These are phyloP conservation scores for Trialeurodes vaporariorum DNA, from an alignment of 1,140 invertebrate genomes.

Conservation along the genomic window DNA sequence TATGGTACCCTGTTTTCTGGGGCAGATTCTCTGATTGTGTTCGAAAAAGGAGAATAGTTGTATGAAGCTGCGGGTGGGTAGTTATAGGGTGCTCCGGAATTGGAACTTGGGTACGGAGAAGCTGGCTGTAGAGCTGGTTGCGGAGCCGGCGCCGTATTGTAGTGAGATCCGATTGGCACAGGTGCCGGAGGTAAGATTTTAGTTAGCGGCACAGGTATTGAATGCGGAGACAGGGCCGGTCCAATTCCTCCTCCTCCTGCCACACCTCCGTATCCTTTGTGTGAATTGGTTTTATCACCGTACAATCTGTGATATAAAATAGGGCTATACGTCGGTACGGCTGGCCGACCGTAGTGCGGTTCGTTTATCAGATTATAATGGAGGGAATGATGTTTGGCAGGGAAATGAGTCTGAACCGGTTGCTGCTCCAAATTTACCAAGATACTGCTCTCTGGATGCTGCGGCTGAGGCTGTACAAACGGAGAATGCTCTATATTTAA, in stretches of 20 bases:
- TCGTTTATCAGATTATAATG: background rate
- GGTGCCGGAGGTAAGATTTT: background rate
- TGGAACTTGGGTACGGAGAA: no score
- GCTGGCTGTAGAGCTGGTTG: no score
- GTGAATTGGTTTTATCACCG: background rate
- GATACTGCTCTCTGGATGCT: background rate
- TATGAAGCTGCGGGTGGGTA: no score
- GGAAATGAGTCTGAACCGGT: background rate
- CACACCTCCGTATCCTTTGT: background rate
- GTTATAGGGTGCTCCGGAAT: background rate
- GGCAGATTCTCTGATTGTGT: background rate
- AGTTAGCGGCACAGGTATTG: background rate
- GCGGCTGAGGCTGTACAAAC: background rate
- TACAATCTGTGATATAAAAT: background rate
- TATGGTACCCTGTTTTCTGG: background rate
- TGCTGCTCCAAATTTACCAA: background rate
- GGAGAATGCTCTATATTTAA: no score
- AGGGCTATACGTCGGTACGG: background rate
- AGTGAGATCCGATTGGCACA: background rate
- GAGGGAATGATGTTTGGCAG: background rate
- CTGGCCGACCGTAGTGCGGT: background rate
- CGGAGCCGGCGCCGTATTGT: background rate
- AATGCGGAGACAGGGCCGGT: background rate
- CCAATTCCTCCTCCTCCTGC: no score
- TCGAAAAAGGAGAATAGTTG: background rate